A percentile compares a stretch with the other conserved stretches of the same genome.
Conservation (phyloP, 37 sponge, comb jelly and placozoan genomes). For the Chondrilla cf. caribensis region DNA sequence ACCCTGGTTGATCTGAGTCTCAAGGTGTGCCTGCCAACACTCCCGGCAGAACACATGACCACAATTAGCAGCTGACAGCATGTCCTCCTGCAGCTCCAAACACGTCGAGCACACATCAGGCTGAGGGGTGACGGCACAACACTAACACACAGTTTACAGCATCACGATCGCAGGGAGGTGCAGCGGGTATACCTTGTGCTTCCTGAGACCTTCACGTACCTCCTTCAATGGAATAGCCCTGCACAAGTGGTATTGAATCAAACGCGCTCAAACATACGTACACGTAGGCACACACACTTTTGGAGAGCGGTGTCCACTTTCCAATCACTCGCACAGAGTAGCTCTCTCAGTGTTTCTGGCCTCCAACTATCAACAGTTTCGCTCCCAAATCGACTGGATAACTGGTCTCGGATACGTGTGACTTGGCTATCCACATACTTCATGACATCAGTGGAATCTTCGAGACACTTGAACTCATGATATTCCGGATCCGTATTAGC, state of each 20-base stretch:
- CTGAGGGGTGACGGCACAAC: conserved; percentile 15
- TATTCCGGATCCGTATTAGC: conserved; percentile 16
- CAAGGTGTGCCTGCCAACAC: conserved; percentile 58
- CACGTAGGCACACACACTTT: background rate
- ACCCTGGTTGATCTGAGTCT: conserved; percentile 27
- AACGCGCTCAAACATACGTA: too few relatives aligned
- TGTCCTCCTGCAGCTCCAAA: background rate
- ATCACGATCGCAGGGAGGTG: conserved; percentile 14
- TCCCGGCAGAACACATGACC: conserved; percentile 68
- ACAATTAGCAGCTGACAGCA: conserved; percentile 38
- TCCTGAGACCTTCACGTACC: too few relatives aligned
- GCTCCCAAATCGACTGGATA: too few relatives aligned
- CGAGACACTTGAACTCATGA: conserved; percentile 26
- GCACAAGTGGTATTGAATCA: too few relatives aligned
- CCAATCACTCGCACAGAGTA: conserved; percentile 13
- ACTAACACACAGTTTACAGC: conserved; percentile 13
- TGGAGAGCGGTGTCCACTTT: background rate
- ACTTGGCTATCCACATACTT: background rate
- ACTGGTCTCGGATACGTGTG: too few relatives aligned
- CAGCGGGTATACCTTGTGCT: background rate
- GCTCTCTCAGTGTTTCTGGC: background rate
- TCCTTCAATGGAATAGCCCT: too few relatives aligned
- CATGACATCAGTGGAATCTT: background rate
- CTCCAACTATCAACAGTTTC: too few relatives aligned
- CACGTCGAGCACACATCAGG: conserved; percentile 44